Evolutionary conservation across 2,888 invertebrate species (phyloP), one percentile per base, ranked within the genome.

Genomic region (Scaptomyza cyrtandrae): DNA sequence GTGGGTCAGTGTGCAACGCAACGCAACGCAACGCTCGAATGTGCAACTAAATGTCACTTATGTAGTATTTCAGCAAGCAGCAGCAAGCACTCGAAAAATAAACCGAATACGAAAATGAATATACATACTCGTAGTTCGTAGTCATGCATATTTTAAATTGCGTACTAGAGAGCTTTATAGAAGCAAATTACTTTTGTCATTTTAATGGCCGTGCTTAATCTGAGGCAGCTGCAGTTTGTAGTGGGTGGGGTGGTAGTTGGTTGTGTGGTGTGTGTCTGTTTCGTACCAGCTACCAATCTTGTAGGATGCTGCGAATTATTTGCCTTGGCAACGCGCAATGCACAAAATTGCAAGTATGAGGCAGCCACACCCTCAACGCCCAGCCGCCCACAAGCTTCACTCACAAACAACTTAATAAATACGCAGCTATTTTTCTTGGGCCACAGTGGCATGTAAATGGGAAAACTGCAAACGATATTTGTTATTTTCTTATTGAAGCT

Each of bases 131-230:
- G 39, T 6, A 37, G 33, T 27, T 16, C 37, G 16, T 44, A 54
- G 56, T 59, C 59, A 73, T 59, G 65, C 60, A 74, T 71, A 78
- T 78, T 86, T 71, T 53, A 86, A 83, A 69, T 84, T 85, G 76
- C 59, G 75, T 69, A 48, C 58, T 58, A 71, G 75, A 41, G 16
- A 16, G 41, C 69, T 66, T 83, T 69, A 83, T 19, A 19, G 19
- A 76, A 64, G 58, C 55, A 82, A 81, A 82, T 82, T 82, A 86
- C 75, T 80, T 84, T 86, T 86, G 87, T 80, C 87, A 84, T 63
- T 86, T 80, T 73, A 86, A 79, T 82, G 73, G 67, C 61, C 67
- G 24, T 70, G 72, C 77, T 77, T 68, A 71, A 86, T 67, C 63
- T 67, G 62, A 58, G 60, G 59, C 44, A 11, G 29, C n/a, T 35